Evolutionary conservation across 2,113 vertebrate genomes (phyloP).

Genomic region (Amia ocellicauda): DNA sequence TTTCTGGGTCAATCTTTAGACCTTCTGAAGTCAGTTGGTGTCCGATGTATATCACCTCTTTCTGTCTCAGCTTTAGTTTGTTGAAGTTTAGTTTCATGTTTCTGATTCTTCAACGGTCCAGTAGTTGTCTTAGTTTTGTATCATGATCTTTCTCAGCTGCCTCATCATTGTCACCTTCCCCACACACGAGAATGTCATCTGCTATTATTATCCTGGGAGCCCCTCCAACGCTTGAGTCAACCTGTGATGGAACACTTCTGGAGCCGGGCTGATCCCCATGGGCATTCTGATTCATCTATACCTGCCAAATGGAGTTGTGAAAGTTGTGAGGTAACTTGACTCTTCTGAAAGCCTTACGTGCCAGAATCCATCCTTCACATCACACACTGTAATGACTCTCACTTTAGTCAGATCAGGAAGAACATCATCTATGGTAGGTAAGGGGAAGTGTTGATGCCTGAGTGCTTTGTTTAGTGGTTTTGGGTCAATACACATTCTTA

Average conservation of each 20-base stretch:
- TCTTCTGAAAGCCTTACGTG: too few relatives aligned
- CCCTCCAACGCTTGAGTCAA: conserved; percentile 10
- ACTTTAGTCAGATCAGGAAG: too few relatives aligned
- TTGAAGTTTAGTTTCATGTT: conserved; percentile 13
- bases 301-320: too few relatives aligned
- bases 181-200: conserved; percentile 11
- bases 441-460: too few relatives aligned
- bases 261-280: conserved; percentile 5
- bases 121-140: not conserved
- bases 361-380: too few relatives aligned
- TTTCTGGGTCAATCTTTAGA: conserved; percentile 18
- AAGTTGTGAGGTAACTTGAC: too few relatives aligned
- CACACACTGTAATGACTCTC: too few relatives aligned
- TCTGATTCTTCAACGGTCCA: not conserved
- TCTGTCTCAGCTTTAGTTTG: conserved; percentile 17
- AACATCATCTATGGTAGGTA: too few relatives aligned
- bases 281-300: too few relatives aligned
- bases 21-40: conserved; percentile 16
- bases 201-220: conserved; percentile 8
- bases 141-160: conserved; percentile 20
- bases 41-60: conserved; percentile 19
- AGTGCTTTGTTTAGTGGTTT: too few relatives aligned
- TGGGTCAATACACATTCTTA: too few relatives aligned
- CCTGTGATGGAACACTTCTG: conserved; percentile 8
- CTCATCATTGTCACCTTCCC: conserved; percentile 16